Percentiles rank a stretch among this genome's conserved stretches.
Conservation (phyloP, 2,113 vertebrate genomes). For the Strix aluco region DNA sequence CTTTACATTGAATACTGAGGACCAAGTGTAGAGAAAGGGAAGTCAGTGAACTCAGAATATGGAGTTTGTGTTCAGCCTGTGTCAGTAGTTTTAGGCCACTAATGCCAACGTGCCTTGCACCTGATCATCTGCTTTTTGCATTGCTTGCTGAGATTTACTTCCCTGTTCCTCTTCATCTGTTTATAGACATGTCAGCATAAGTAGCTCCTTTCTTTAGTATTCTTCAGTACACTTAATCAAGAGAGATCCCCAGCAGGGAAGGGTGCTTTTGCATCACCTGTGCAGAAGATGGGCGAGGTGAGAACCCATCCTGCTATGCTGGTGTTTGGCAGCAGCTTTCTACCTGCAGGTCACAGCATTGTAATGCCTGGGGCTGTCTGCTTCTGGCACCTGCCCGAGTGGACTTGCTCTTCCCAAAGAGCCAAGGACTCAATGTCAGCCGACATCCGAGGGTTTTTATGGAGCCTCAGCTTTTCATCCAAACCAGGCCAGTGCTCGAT, state of each 20-base stretch:
- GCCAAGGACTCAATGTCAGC: background rate
- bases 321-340: background rate
- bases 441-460: background rate
- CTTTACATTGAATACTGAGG: background rate
- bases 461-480: background rate
- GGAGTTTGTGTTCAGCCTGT: background rate
- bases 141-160: background rate
- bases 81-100: background rate
- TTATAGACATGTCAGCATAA: background rate
- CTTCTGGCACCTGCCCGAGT: background rate
- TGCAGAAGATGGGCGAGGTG: background rate
- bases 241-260: background rate
- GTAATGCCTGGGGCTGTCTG: rapidly evolving
- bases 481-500: background rate
- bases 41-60: background rate
- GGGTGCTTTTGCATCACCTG: background rate
- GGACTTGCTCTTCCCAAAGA: background rate
- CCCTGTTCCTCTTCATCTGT: background rate
- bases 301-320: background rate
- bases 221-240: background rate
- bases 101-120: background rate
- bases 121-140: background rate
- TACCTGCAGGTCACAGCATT: background rate
- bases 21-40: background rate
- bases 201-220: background rate